Evolutionary conservation across 2,797 vertebrate species (phyloP).

Genomic region (Poeciliopsis paucimaculata): DNA sequence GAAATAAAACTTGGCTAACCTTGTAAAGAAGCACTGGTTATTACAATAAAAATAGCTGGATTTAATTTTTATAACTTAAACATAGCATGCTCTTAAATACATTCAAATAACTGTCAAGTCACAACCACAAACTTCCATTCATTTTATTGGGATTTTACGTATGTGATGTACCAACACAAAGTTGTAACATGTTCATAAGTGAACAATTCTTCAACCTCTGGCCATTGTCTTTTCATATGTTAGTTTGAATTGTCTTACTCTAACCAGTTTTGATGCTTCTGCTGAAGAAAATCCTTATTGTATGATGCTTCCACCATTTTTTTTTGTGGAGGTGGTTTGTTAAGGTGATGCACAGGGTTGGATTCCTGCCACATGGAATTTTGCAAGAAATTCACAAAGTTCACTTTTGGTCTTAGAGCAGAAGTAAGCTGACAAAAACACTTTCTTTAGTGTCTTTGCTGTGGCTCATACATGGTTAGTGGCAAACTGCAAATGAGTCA

Average conservation of each 20-base stretch:
- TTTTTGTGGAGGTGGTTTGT: background rate
- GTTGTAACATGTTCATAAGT: background rate
- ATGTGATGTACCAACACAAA: background rate
- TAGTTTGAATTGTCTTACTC: background rate
- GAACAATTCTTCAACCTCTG: background rate
- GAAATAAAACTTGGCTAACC: constrained; percentile 2
- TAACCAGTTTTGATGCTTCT: background rate
- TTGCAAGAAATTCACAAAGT: background rate
- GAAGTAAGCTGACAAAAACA: background rate
- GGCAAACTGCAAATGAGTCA: background rate
- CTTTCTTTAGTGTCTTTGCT: background rate
- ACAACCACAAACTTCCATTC: background rate
- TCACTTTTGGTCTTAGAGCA: background rate
- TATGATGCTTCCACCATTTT: background rate
- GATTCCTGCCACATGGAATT: background rate
- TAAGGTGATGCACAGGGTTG: background rate
- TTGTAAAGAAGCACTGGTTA: background rate
- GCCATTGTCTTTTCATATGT: too few species aligned
- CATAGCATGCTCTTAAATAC: background rate
- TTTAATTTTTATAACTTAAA: background rate
- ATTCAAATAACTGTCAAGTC: too few species aligned
- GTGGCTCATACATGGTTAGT: background rate
- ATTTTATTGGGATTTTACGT: background rate
- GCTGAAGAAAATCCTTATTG: background rate
- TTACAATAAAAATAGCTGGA: background rate